Conservation (phyloP, 1,140 invertebrate species). For the Megalonaias nervosa region DNA sequence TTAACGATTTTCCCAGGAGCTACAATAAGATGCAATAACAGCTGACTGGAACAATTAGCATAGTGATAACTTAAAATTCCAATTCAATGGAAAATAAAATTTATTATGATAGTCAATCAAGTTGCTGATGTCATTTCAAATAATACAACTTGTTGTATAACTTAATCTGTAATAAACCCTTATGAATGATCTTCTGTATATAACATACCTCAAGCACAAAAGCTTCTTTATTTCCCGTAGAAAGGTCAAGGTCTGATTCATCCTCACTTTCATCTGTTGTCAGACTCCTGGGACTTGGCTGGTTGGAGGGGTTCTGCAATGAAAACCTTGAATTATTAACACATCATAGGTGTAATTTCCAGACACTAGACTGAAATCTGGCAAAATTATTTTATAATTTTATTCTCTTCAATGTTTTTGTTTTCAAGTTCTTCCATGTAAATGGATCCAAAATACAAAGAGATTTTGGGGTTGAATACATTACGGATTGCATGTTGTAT, state of each 20-base stretch:
- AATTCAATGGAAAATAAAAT: background rate
- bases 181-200: background rate
- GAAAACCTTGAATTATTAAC: background rate
- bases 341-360: too few species aligned
- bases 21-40: conserved; percentile 24
- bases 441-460: too few species aligned
- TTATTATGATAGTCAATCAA: background rate
- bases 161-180: background rate
- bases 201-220: conserved; percentile 82
- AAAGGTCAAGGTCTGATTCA: conserved; percentile 81
- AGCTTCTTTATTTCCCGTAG: conserved; percentile 85
- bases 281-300: conserved; percentile 65
- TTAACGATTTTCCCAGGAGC: background rate
- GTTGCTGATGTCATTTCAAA: background rate
- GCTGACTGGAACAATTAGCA: background rate
- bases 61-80: background rate
- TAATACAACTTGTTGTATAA: background rate
- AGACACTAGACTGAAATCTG: too few species aligned
- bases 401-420: too few species aligned
- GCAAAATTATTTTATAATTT: too few species aligned
- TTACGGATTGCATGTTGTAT: too few species aligned
- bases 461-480: too few species aligned
- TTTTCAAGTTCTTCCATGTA: too few species aligned
- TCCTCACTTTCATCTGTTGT: conserved; percentile 78
- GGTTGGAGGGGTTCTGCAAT: conserved; percentile 46